phyloP scores from a whole-genome alignment of 2,888 invertebrate genomes.

The Chromoteleia sp. region DNA sequence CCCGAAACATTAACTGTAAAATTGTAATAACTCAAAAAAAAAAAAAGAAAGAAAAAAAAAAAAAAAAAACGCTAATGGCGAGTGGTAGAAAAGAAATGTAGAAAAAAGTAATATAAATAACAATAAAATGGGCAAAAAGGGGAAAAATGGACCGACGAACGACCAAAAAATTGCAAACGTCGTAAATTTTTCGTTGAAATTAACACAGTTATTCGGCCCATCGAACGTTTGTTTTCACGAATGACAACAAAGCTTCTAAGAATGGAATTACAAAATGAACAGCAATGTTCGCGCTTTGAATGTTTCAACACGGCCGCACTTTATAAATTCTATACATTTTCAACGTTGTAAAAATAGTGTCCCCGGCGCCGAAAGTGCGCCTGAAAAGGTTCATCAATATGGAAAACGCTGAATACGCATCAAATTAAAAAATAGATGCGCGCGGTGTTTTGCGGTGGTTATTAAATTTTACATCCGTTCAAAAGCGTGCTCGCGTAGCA shows the following conservation, averaged over 20 bases:
- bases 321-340: slow-evolving; percentile 65
- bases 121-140: too few relatives aligned
- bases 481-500: background rate
- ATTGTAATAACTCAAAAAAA: too few relatives aligned
- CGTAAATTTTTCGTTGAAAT: too few relatives aligned
- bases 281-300: slow-evolving; percentile 29
- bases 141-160: too few relatives aligned
- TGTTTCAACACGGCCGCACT: slow-evolving; percentile 49
- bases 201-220: slow-evolving; percentile 26
- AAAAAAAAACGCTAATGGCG: too few relatives aligned
- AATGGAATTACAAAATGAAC: slow-evolving; percentile 53
- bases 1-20: too few relatives aligned
- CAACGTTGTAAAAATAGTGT: slow-evolving; percentile 57
- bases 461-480: slow-evolving; percentile 47
- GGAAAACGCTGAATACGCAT: slow-evolving; percentile 45
- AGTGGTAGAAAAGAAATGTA: too few relatives aligned
- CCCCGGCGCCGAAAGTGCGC: slow-evolving; percentile 35
- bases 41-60: too few relatives aligned
- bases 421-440: slow-evolving; percentile 47
- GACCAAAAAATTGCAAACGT: too few relatives aligned
- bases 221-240: slow-evolving; percentile 33
- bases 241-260: slow-evolving; percentile 44
- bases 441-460: slow-evolving; percentile 42
- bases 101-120: too few relatives aligned
- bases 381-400: slow-evolving; percentile 56